Evolutionary conservation across 2,113 vertebrate genomes (phyloP), one percentile per base, ranked within the genome.

Genomic region (Leucopsar rothschildi): DNA sequence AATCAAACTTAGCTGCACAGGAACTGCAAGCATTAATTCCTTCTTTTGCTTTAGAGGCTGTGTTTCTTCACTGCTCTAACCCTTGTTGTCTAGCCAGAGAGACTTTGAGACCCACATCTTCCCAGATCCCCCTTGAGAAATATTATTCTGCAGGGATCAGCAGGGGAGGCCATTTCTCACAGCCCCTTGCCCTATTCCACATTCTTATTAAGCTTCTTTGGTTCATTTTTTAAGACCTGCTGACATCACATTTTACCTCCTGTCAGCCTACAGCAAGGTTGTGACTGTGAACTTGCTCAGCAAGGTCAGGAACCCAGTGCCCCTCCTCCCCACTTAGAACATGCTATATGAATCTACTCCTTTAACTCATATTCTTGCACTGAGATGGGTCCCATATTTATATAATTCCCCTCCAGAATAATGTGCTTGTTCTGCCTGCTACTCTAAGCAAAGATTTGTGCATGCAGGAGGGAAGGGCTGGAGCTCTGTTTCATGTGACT

Each of bases 401-500:
- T 47, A 68, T 33, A 37, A 91, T 61, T 92, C 70, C 33, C 19
- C 21, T 77, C 19, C 22, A 81, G 37, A 83, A 25, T 16, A 65
- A 77, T 14, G 27, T 50, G n/a, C 83, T 97, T 68, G 79, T 79
- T 95, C 81, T 45, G 31, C 39, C 95, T 15, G 3, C 63, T 92
- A 13, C 59, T 49, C 66, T 63, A 49, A 96, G 50, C 75, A 93
- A 60, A 95, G 33, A 60, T 52, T 91, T 88, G 53, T 4, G 6
- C 45, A 86, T 12, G 28, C 66, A 89, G 80, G n/a, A 87, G 44
- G 56, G 57, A 87, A 91, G 81, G 49, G 27, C 35, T 59, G 57
- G 85, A 84, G 66, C 76, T 94, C 83, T 87, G 76, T 65, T 86
- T 92, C 91, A 60, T 78, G 65, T 86, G 82, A 90, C 50, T 95